Evolutionary conservation across 2,113 vertebrate species (phyloP).

Genomic region (Turdus rufiventris): DNA sequence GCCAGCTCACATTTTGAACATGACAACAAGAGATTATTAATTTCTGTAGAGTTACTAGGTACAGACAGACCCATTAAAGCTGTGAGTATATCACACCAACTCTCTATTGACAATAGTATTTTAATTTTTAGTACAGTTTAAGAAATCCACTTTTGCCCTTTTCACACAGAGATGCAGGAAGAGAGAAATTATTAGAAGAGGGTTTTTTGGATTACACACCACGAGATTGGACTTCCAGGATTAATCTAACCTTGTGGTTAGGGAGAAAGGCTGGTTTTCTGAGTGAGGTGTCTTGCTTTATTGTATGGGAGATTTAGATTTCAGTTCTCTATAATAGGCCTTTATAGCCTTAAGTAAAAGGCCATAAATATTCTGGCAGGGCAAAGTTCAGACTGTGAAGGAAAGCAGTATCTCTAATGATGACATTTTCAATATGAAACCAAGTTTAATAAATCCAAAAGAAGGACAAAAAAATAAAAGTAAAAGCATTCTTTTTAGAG

Average conservation of each 20-base stretch:
- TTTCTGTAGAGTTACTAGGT: not conserved
- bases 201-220: not conserved
- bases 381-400: not conserved
- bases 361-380: not conserved
- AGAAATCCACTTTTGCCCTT: not conserved
- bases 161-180: not conserved
- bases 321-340: not conserved
- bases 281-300: not conserved
- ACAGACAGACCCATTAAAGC: not conserved
- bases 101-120: not conserved
- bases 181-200: not conserved
- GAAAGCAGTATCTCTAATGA: not conserved
- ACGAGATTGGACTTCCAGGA: not conserved
- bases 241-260: not conserved
- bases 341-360: not conserved
- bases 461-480: not conserved
- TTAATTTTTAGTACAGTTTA: not conserved
- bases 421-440: not conserved
- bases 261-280: not conserved
- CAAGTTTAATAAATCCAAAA: not conserved
- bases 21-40: not conserved
- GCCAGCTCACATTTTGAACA: not conserved
- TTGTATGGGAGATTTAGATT: not conserved
- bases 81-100: not conserved
- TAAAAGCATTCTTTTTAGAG: not conserved